Base-by-base conservation (phyloP, 2,113 vertebrate species). In the Lethenteron camtschaticum region DNA sequence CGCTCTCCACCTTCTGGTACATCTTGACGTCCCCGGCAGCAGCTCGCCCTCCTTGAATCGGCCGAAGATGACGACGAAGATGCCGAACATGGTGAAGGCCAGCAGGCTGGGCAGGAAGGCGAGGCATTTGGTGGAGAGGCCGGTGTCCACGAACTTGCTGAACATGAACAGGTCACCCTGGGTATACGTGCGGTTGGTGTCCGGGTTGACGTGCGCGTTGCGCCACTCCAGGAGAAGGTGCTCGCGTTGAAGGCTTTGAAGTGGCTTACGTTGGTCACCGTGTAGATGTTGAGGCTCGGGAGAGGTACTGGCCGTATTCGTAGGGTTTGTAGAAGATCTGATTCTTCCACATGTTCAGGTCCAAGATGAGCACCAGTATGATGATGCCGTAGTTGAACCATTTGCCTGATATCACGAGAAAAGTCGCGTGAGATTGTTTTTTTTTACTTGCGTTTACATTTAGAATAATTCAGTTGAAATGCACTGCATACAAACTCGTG, bases 311-410 rank as follows among this genome's bases (percentile, higher is more conserved):
- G 7, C 94, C 94, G 10, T 99, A 96, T 75, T 95, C 88, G 13
- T 90, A 88, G 75, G 94, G 91, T 74, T 87, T 86, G 78, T 99
- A 99, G 81, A 99, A 99, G 80, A 99, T 99, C 81, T 99, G 91
- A 76, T 96, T 96, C 81, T 96, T 99, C 94, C 94, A 99, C 91
- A 96, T 96, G 79, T 99, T 99, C 11, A 99, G 83, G 78, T 99
- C 91, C 84, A 99, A 80, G 75, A 99, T 96, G 75, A 99, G 80
- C 74, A 99, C 94, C 2, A 99, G 84, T 76, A 94, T 95, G 80
- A 99, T 96, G 78, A 99, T 92, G 18, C 94, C 91, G 57, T 99
- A 96, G 81, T 96, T 99, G 80, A 99, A 99, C 94, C 94, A 99
- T 80, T 99, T 99, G 58, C 94, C 94, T 96, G 82, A 75, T 79